A percentile compares a stretch with the other conserved stretches of the same genome.
Evolutionary conservation across 2,797 vertebrate species (phyloP).

Genomic region (Channallabes apus): DNA sequence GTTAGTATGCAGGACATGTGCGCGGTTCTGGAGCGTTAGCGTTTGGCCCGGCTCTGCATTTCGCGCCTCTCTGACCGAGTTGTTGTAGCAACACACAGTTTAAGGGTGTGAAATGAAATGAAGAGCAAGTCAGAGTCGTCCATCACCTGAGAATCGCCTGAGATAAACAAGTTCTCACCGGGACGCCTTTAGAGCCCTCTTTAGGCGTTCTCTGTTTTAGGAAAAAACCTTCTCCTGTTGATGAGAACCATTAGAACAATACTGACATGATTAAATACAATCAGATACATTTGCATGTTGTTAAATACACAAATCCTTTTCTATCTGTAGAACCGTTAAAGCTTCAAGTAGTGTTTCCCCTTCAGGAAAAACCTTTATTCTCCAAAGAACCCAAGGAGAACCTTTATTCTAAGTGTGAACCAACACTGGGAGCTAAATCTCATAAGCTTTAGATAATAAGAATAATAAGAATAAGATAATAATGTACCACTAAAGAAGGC

Average conservation of each 20-base stretch:
- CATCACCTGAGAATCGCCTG: slow-evolving; percentile 75
- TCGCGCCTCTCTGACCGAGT: slow-evolving; percentile 76
- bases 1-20: slow-evolving; percentile 13
- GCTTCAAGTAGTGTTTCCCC: background rate
- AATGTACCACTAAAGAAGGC: background rate
- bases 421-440: background rate
- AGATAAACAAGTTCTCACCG: background rate
- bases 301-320: background rate
- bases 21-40: slow-evolving; percentile 71
- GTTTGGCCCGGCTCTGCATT: slow-evolving; percentile 82
- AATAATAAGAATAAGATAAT: no score
- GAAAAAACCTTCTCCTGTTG: background rate
- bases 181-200: background rate
- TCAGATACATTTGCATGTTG: background rate
- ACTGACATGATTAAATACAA: background rate
- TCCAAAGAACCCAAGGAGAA: background rate
- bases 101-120: slow-evolving; percentile 84
- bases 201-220: background rate
- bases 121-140: slow-evolving; percentile 85
- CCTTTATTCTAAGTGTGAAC: background rate
- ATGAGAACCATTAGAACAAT: background rate
- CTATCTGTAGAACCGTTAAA: background rate
- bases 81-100: slow-evolving; percentile 88
- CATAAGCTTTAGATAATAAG: background rate
- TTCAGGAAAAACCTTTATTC: background rate